A percentile compares a stretch with the other conserved stretches of the same genome.
phyloP scores from a whole-genome alignment of 2,113 vertebrate genomes.

The rabbit (Oryctolagus cuniculus) region DNA sequence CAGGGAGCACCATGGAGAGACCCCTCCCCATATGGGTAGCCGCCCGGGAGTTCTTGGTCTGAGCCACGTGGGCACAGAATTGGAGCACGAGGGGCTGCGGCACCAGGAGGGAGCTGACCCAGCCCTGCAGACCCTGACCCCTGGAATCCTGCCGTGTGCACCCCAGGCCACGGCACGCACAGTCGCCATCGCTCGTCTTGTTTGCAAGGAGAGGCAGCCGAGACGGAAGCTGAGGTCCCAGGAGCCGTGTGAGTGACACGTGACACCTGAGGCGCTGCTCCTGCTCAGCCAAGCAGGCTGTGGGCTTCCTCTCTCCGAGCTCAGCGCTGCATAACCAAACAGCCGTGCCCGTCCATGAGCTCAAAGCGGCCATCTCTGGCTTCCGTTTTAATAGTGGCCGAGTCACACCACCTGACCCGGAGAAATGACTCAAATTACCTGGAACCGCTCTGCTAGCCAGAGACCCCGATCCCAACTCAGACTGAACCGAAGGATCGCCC shows the following conservation, averaged over 20 bases:
- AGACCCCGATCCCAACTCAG: background rate
- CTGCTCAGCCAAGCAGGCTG: background rate
- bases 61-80: background rate
- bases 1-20: background rate
- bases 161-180: too few relatives aligned
- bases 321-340: background rate
- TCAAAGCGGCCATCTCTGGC: background rate
- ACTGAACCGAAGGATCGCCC: background rate
- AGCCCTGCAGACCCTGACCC: background rate
- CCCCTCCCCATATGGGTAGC: background rate
- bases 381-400: background rate
- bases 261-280: background rate
- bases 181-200: background rate
- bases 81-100: background rate
- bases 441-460: background rate
- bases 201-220: background rate
- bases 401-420: background rate
- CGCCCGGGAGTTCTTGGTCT: background rate
- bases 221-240: background rate
- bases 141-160: fast-evolving
- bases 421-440: slow-evolving; percentile 12
- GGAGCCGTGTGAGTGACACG: too few relatives aligned
- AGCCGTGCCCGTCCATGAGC: background rate
- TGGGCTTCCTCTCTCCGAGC: background rate
- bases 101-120: too few relatives aligned